phyloP scores from a whole-genome alignment of 2,888 invertebrate species.

The Willowsia nigromaculata region DNA sequence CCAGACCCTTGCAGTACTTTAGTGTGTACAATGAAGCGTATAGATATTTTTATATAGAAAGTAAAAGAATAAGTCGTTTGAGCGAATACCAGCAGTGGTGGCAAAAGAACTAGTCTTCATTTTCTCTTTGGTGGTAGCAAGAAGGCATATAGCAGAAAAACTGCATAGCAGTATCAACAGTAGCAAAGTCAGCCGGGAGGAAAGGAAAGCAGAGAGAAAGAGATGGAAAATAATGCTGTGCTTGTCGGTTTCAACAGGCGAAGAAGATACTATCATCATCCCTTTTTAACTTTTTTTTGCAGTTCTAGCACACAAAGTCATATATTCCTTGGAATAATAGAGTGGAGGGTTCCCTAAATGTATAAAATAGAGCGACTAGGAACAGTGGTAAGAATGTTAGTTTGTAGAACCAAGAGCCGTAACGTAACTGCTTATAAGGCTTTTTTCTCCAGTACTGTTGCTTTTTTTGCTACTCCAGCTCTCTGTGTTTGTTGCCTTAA shows the following conservation, averaged over 20 bases:
- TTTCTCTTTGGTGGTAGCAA: not conserved
- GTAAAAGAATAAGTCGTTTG: not conserved
- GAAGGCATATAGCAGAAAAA: not conserved
- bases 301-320: not conserved
- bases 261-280: conserved; percentile 70
- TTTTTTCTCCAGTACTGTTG: conserved; percentile 2
- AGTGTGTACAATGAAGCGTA: not conserved
- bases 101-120: not conserved
- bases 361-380: not conserved
- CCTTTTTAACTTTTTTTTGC: conserved; percentile 55
- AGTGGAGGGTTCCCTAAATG: not conserved
- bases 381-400: not conserved
- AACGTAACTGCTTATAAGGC: not conserved
- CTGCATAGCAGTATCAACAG: not conserved
- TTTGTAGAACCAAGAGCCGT: not conserved
- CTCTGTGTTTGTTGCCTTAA: conserved; percentile 26
- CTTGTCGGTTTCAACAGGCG: conserved; percentile 72
- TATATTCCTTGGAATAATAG: not conserved
- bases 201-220: conserved; percentile 22
- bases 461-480: not conserved
- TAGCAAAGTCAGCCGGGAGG: conserved; percentile 47
- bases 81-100: conserved; percentile 9
- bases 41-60: not conserved
- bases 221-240: conserved; percentile 67
- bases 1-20: not conserved